Evolutionary conservation across 2,888 invertebrate species (phyloP).

Genomic region (Sylvicola fuscatus): DNA sequence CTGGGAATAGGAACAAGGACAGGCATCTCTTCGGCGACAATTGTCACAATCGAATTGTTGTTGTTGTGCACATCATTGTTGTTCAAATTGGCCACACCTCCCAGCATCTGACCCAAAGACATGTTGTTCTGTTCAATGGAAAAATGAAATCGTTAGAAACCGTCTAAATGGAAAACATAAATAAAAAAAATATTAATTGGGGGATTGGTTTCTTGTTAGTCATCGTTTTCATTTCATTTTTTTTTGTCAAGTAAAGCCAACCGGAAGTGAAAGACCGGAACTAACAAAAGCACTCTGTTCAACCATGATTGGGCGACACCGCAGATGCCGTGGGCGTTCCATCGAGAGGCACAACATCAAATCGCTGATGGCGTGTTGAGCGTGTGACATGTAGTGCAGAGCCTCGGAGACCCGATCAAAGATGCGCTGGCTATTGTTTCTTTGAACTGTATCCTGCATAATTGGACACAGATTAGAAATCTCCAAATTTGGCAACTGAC

Average conservation of each 20-base stretch:
- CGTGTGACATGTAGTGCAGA: conserved; percentile 71
- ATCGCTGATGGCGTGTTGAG: conserved; percentile 77
- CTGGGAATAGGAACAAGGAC: background rate
- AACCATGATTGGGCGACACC: conserved; percentile 49
- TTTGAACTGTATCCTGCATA: conserved; percentile 23
- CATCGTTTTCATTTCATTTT: too few species aligned
- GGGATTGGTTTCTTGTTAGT: too few species aligned
- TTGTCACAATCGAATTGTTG: background rate
- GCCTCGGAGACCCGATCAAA: conserved; percentile 58
- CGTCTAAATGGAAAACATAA: too few species aligned
- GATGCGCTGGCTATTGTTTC: conserved; percentile 37
- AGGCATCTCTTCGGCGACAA: background rate
- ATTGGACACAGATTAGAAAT: background rate
- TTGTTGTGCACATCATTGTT: conserved; percentile 2
- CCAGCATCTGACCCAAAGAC: too few species aligned
- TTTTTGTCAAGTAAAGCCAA: too few species aligned
- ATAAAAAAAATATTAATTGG: too few species aligned
- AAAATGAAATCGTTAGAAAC: too few species aligned
- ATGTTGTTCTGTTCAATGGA: too few species aligned
- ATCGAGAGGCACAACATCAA: conserved; percentile 50
- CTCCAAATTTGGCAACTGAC: background rate
- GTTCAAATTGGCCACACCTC: background rate
- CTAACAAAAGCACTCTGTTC: conserved; percentile 35
- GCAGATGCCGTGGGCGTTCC: conserved; percentile 44
- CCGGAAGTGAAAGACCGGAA: conserved; percentile 9